Base-by-base conservation (phyloP, 2,888 invertebrate species). In the Drosophila acutilabella region DNA sequence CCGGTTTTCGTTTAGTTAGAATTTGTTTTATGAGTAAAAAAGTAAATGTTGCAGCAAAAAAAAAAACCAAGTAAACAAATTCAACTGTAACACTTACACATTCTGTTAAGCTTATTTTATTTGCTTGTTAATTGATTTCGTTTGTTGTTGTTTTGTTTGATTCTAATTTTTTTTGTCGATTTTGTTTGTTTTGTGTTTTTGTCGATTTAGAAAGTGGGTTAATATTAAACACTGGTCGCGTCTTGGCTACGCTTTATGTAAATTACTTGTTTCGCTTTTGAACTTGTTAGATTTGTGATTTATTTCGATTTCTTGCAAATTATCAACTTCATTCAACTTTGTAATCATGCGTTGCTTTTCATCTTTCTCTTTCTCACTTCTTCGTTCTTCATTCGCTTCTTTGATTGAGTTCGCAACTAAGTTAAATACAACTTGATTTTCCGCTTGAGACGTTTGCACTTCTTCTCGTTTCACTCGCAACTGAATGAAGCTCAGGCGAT, bases 121-220 rank as follows among this genome's bases (percentile, higher is more conserved):
- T 83, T 87, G 61, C 68, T 78, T 41, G 85, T 68, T 84, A 77
- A 84, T 89, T 83, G 58, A 61, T 67, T 73, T 87, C 85, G 77
- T 75, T 68, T 65, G 44, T 66, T 69, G 59, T 57, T 69, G 61
- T 59, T 69, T 53, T 56, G 62, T 68, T 59, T 81, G 53, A 78
- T 75, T 72, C 78, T 67, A 51, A 56, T 64, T 67, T 61, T 73
- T 65, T 57, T 82, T 69, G 54, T 81, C 53, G 67, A 64, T 62
- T 73, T 68, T 66, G 51, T 75, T 52, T 78, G 41, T 62, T 64
- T 74, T 48, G 33, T 54, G n/a, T 60, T 50, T 50, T 58, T 65
- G 64, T 88, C 82, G 87, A 85, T 87, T 87, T 86, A 89, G 89
- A 86, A 86, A 86, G 85, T 86, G 70, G 85, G 88, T 89, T 88